Conservation (phyloP, 1,140 invertebrate genomes). For the Orius insidiosus region DNA sequence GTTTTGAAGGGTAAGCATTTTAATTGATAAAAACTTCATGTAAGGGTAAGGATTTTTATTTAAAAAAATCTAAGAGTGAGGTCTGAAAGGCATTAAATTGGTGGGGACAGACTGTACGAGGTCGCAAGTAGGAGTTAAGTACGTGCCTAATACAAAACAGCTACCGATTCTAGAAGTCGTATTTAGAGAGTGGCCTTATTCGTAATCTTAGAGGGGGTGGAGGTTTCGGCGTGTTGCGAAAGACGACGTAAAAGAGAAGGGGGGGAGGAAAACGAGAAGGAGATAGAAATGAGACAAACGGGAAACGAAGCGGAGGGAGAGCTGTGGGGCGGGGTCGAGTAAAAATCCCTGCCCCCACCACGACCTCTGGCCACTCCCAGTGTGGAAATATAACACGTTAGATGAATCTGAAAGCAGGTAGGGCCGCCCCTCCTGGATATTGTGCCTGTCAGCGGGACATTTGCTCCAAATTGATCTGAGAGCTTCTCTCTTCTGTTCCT, state of each 20-base stretch:
- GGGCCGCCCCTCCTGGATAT: slow-evolving; percentile 6
- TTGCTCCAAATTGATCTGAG: slow-evolving; percentile 11
- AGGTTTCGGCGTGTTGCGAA: background rate
- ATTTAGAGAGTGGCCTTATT: too few relatives aligned
- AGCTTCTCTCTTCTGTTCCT: background rate
- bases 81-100: too few relatives aligned
- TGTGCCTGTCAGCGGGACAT: slow-evolving; percentile 12
- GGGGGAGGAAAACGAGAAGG: background rate
- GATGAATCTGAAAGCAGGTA: slow-evolving; percentile 9
- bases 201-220: too few relatives aligned
- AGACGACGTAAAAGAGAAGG: background rate
- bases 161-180: too few relatives aligned
- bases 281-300: background rate
- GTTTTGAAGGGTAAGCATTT: too few relatives aligned
- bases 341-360: slow-evolving; percentile 6
- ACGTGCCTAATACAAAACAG: too few relatives aligned
- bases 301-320: background rate
- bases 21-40: too few relatives aligned
- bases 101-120: too few relatives aligned
- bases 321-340: slow-evolving; percentile 3
- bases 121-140: too few relatives aligned
- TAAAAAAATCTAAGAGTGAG: too few relatives aligned
- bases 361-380: slow-evolving; percentile 1
- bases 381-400: slow-evolving; percentile 11
- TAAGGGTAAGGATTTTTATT: too few relatives aligned